Conservation (phyloP, 2,888 invertebrate genomes). For the Drosophila leonis region DNA sequence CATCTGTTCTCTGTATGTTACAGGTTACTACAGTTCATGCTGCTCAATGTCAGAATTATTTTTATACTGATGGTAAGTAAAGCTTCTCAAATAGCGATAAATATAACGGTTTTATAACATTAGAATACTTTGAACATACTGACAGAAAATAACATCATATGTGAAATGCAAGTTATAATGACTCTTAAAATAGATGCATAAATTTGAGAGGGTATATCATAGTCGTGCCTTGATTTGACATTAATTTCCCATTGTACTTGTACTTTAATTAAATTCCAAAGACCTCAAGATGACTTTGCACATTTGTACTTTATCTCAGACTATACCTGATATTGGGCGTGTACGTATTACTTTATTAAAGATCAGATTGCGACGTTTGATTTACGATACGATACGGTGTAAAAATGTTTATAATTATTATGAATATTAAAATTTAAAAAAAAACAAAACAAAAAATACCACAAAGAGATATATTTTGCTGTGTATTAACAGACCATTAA, state of each 20-base stretch:
- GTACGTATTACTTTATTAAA: conserved; percentile 41
- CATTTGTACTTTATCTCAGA: conserved; percentile 13
- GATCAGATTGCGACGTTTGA: conserved; percentile 54
- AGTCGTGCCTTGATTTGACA: not conserved
- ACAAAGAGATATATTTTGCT: no score
- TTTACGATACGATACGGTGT: conserved; percentile 51
- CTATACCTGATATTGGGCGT: conserved; percentile 49
- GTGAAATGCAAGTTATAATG: not conserved
- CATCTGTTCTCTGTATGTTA: conserved; percentile 50
- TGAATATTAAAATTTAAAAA: not conserved
- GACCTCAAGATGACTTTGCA: conserved; percentile 35
- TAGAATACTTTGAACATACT: not conserved
- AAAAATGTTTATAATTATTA: conserved; percentile 32
- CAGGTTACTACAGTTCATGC: conserved; percentile 96
- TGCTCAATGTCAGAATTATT: conserved; percentile 95
- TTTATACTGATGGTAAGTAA: conserved; percentile 93
- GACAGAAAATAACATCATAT: not conserved
- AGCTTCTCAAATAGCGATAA: not conserved
- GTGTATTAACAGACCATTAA: conserved; percentile 13
- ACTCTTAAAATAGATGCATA: no score
- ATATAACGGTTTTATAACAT: not conserved
- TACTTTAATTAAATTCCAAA: conserved; percentile 35
- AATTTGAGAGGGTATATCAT: conserved; percentile 24
- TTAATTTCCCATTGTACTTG: not conserved
- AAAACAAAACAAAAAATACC: not conserved